Evolutionary conservation across 1,140 invertebrate species (phyloP).

Genomic region (Panagrolaimus sp.): DNA sequence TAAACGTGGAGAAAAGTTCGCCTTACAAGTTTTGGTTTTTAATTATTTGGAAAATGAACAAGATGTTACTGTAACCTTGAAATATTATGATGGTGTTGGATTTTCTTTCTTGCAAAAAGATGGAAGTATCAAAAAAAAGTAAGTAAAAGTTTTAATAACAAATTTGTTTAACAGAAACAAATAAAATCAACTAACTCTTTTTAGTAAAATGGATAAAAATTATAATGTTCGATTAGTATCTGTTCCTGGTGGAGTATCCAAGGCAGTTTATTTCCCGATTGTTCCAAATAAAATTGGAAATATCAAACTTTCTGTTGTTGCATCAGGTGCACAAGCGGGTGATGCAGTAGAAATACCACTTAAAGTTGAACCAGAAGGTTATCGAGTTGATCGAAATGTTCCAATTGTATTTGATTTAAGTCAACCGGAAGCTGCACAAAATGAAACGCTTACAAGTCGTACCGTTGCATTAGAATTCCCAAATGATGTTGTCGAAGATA

Average conservation of each 20-base stretch:
- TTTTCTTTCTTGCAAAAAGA: conserved; percentile 67
- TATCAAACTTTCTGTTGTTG: conserved; percentile 71
- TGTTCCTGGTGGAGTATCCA: conserved; percentile 67
- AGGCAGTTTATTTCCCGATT: conserved; percentile 71
- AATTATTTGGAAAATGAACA: conserved; percentile 79
- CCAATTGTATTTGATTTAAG: conserved; percentile 60
- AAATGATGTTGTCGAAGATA: conserved; percentile 51
- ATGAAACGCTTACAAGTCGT: conserved; percentile 20
- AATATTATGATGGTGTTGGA: conserved; percentile 64
- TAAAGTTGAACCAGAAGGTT: conserved; percentile 59
- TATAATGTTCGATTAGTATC: conserved; percentile 54
- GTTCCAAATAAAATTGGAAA: conserved; percentile 70
- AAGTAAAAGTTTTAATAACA: conserved; percentile 18
- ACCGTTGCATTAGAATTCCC: conserved; percentile 50
- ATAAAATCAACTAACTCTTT: conserved; percentile 11
- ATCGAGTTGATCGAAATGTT: conserved; percentile 58
- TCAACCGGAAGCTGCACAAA: conserved; percentile 25
- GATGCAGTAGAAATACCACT: conserved; percentile 68
- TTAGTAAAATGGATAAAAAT: conserved; percentile 59
- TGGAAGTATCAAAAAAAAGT: conserved; percentile 54
- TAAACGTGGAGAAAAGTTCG: conserved; percentile 79
- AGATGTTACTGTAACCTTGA: conserved; percentile 72
- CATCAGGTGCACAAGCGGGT: conserved; percentile 66
- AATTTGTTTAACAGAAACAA: no score
- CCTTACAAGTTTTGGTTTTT: conserved; percentile 81